These are phyloP conservation scores for Leucoraja ocellata DNA, from an alignment of 2,797 vertebrate species.

Conservation along the genomic window DNA sequence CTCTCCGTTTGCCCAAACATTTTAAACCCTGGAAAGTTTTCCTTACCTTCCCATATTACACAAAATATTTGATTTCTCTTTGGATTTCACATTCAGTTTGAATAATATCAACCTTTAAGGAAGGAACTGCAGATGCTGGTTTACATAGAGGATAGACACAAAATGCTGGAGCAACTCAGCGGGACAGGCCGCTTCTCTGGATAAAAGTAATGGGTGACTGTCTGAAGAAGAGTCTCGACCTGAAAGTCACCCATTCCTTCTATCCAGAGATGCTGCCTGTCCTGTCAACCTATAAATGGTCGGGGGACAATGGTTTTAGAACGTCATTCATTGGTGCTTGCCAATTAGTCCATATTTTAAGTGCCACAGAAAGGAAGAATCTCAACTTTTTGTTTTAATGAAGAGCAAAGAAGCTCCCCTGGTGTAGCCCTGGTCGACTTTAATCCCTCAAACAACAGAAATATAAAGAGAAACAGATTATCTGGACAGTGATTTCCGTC, in stretches of 20 bases:
- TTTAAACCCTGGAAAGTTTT: background rate
- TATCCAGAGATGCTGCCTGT: too few species aligned
- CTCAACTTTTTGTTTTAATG: background rate
- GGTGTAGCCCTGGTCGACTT: background rate
- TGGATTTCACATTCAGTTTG: background rate
- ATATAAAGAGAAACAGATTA: background rate
- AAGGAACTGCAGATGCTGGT: too few species aligned
- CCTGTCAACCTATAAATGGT: too few species aligned
- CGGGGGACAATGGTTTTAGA: background rate
- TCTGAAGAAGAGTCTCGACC: too few species aligned
- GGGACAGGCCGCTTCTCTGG: too few species aligned
- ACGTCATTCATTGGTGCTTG: background rate
- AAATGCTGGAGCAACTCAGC: too few species aligned
- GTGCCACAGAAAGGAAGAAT: background rate
- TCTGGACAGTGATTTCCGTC: background rate
- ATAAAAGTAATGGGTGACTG: too few species aligned
- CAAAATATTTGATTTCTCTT: background rate
- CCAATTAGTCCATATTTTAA: background rate
- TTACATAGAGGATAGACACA: too few species aligned
- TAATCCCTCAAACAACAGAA: background rate
- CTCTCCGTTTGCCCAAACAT: too few species aligned
- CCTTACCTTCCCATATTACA: background rate
- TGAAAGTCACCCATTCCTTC: too few species aligned
- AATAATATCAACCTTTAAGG: background rate
- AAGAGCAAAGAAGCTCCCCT: background rate